Conservation (phyloP, 2,113 vertebrate species). For the Heterochromis multidens region DNA sequence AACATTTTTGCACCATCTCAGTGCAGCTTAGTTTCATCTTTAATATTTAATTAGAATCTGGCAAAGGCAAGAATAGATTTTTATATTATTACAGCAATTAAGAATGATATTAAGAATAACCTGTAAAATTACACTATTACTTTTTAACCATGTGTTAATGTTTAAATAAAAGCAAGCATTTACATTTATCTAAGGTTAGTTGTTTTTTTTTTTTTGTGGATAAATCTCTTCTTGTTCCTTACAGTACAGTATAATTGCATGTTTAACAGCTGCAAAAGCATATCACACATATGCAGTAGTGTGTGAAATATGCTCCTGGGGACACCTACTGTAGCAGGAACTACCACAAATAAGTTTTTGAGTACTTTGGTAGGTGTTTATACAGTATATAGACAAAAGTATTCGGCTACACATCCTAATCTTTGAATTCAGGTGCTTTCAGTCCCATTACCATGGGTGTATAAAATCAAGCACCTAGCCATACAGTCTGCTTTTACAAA, state of each 20-base stretch:
- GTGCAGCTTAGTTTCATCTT: conserved; percentile 15
- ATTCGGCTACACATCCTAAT: neutral
- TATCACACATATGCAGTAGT: neutral
- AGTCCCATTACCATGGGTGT: neutral
- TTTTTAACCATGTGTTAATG: neutral
- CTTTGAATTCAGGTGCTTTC: neutral
- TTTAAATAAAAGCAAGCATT: neutral
- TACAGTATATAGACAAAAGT: neutral
- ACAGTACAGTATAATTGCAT: neutral
- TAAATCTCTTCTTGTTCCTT: neutral
- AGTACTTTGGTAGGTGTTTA: neutral
- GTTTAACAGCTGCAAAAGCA: neutral
- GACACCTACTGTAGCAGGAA: neutral
- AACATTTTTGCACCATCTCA: conserved; percentile 30
- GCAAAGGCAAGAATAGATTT: conserved; percentile 30
- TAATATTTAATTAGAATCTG: conserved; percentile 52
- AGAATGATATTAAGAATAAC: conserved; percentile 1
- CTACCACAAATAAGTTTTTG: neutral
- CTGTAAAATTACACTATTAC: neutral
- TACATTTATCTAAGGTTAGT: neutral
- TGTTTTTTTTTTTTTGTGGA: neutral
- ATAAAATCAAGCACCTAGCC: neutral
- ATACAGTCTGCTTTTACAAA: too few species aligned
- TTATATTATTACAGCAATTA: conserved; percentile 34
- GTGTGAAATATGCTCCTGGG: neutral